These are phyloP conservation scores for Yponomeuta malinellus DNA, from an alignment of 2,888 invertebrate genomes.

Conservation along the genomic window DNA sequence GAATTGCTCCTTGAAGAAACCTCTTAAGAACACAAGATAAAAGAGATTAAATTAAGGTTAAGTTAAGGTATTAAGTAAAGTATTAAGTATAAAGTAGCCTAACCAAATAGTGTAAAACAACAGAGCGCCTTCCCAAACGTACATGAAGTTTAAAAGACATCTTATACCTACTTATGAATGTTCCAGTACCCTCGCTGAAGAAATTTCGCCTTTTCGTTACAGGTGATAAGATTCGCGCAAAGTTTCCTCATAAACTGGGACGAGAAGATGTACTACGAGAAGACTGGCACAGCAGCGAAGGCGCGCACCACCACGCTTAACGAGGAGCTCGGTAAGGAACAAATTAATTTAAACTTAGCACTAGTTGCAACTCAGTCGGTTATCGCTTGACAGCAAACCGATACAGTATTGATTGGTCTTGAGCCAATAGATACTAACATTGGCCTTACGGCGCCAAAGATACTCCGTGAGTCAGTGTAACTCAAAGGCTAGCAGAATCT, in stretches of 20 bases:
- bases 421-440: not conserved
- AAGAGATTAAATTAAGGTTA: not conserved
- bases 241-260: conserved; percentile 99
- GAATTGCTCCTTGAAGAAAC: not conserved
- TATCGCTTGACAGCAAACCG: not conserved
- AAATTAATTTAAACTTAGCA: not conserved
- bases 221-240: conserved; percentile 97
- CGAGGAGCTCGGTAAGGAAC: conserved; percentile 88
- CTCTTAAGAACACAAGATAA: not conserved
- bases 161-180: too few species aligned
- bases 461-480: too few species aligned
- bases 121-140: too few species aligned
- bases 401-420: not conserved
- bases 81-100: too few species aligned
- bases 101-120: too few species aligned
- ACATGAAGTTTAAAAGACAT: too few species aligned
- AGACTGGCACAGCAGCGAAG: conserved; percentile 92
- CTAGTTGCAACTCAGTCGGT: not conserved
- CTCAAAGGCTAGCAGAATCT: too few species aligned
- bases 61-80: too few species aligned
- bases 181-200: not conserved
- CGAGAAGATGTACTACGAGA: conserved; percentile 96
- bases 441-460: too few species aligned
- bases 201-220: conserved; percentile 37
- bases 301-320: conserved; percentile 98